Evolutionary conservation across 2,113 vertebrate species (phyloP), one percentile per base, ranked within the genome.

Genomic region (Ancistrus triradiatus): DNA sequence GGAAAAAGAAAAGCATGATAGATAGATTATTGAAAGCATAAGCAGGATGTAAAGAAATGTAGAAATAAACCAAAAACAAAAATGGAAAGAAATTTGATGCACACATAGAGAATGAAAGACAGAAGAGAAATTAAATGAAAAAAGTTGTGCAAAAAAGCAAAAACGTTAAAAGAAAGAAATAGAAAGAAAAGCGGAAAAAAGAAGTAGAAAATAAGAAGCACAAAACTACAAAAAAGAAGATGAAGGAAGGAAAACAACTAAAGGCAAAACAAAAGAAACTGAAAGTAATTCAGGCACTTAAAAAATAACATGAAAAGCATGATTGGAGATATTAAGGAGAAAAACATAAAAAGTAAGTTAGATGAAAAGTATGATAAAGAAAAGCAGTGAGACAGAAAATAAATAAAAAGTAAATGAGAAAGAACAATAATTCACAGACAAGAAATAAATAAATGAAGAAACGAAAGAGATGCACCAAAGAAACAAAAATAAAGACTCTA

Each of bases 41-140:
- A 15, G 14, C 21, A 1, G 11, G 46, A 40, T 2, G 13, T 9
- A 31, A 3, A 31, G 3, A 31, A 31, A 31, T 31, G 7, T 7
- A 31, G 7, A 31, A 31, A 31, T 31, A 31, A 31, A 22, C 27
- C 7, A 27, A 22, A 28, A 35, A 27, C 4, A 51, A 53, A 28
- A 59, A 33, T 21, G 31, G 15, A 25, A 56, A 50, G 10, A 37
- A 22, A 14, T n/a, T n/a, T n/a, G n/a, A 13, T 10, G 78, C 77
- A 83, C 78, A 74, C 78, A 75, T 73, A 18, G 14, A 46, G 61
- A 72, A 53, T 43, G n/a, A 35, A 50, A n/a, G 15, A 57, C 18
- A 38, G 24, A 55, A 69, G 56, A 51, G 65, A 49, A 57, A 68
- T 28, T 35, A 44, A 48, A 19, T 5, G 63, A 22, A 38, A 18